A percentile compares a stretch with the other conserved stretches of the same genome.
phyloP scores from a whole-genome alignment of 2,888 invertebrate genomes.

The Rosalia funebris region DNA sequence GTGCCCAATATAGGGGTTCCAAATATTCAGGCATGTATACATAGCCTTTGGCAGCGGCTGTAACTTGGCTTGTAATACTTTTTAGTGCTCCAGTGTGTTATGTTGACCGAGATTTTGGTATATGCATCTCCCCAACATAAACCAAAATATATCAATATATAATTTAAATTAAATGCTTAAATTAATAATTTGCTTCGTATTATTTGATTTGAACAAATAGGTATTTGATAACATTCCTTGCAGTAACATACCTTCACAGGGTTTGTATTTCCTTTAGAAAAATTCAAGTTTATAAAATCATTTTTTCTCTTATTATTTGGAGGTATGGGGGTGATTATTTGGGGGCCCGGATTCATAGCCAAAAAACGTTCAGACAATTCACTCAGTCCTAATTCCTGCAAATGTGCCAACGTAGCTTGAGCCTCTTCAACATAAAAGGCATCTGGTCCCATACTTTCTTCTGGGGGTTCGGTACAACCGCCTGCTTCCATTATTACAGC shows the following conservation, averaged over 20 bases:
- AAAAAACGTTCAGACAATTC: conserved; percentile 77
- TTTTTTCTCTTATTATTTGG: conserved; percentile 48
- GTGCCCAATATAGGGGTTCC: too few relatives aligned
- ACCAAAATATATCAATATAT: too few relatives aligned
- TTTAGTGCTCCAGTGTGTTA: too few relatives aligned
- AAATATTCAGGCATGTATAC: too few relatives aligned
- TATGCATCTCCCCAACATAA: too few relatives aligned
- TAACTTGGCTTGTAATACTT: too few relatives aligned
- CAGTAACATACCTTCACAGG: conserved; percentile 35
- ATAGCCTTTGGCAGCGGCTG: too few relatives aligned
- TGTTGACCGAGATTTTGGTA: too few relatives aligned
- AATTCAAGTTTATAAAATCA: conserved; percentile 55
- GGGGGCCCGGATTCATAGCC: conserved; percentile 73
- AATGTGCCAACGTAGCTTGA: conserved; percentile 82
- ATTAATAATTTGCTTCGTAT: too few relatives aligned
- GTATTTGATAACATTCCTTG: too few relatives aligned
- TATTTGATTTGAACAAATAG: too few relatives aligned
- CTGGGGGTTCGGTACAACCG: conserved; percentile 76
- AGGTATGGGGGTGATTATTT: conserved; percentile 61
- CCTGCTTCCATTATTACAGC: conserved; percentile 80
- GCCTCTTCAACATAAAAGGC: conserved; percentile 91
- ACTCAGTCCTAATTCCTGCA: conserved; percentile 80
- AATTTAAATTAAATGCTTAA: too few relatives aligned
- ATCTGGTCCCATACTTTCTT: conserved; percentile 75
- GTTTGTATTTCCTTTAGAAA: conserved; percentile 31